Evolutionary conservation across 2,113 vertebrate genomes (phyloP), one percentile per base, ranked within the genome.

Genomic region (Echinops telfairi): DNA sequence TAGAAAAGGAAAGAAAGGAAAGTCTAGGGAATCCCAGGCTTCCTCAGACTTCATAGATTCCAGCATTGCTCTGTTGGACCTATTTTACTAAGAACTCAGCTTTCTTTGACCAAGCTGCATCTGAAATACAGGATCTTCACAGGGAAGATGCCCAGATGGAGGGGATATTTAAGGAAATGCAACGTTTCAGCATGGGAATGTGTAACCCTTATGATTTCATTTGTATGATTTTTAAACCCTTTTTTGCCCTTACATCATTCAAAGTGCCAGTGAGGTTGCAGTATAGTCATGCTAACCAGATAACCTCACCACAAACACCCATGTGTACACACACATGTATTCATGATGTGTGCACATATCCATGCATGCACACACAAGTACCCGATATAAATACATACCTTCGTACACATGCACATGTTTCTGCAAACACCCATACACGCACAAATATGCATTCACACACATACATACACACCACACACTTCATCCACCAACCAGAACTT

Each of bases 161-260:
- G 62, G 86, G 14, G 2, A 77, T 97, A 96, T 97, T 97, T 96
- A 96, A 96, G 91, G 94, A 95, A 96, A 95, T 94, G 83, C 6
- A 93, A 77, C 81, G n/a, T 86, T 95, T 94, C 92, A 95, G 43
- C 94, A 66, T 86, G 88, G 58, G 88, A 88, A 87, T 86, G 73
- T 83, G 86, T 95, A 92, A 93, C 90, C 77, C 76, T 95, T 83
- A 53, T 86, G 70, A 92, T 93, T 96, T 95, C 73, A 92, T 95
- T 86, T 83, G 84, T 68, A 70, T 33, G 83, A 86, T 77, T 94
- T 60, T 22, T 70, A 85, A 76, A 29, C 29, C 38, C 91, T 66
- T 0, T 40, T 83, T 76, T 53, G 75, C 33, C 78, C 23, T n/a
- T 92, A 93, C 33, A 66, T 40, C 47, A 19, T 78, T 83, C 77